Percentiles rank a stretch among this genome's conserved stretches.
Conservation (phyloP, 2,888 invertebrate genomes). For the Drosophila pseudotakahashii region DNA sequence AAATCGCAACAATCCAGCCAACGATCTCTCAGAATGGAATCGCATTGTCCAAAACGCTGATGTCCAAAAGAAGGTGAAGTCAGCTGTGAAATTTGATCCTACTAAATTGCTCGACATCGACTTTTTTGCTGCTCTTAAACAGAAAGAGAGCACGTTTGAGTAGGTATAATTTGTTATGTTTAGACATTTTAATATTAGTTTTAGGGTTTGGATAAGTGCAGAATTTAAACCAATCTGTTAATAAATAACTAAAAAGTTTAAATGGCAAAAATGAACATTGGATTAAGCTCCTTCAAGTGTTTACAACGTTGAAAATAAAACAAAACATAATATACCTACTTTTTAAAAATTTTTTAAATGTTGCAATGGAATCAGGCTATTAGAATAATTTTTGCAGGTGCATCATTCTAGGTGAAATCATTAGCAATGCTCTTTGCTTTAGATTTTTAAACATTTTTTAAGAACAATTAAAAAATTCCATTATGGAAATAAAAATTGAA, state of each 20-base stretch:
- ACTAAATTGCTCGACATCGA: constrained; percentile 24
- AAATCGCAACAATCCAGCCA: constrained; percentile 54
- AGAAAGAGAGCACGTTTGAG: constrained; percentile 23
- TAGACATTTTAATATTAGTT: background rate
- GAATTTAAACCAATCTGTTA: background rate
- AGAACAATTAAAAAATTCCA: no score
- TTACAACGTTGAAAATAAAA: no score
- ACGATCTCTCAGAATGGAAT: constrained; percentile 74
- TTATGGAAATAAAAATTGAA: no score
- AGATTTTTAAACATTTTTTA: no score
- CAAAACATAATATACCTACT: no score
- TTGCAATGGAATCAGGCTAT: no score
- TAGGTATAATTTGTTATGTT: constrained; percentile 8
- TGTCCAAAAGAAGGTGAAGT: background rate
- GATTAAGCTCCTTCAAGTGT: no score
- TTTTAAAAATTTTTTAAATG: no score
- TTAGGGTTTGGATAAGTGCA: background rate
- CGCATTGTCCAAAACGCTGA: constrained; percentile 58
- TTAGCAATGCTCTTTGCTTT: no score
- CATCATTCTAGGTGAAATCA: no score
- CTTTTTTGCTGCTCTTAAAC: constrained; percentile 33
- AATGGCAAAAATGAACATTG: background rate
- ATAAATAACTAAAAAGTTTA: background rate
- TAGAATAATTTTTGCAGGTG: no score
- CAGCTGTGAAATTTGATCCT: background rate